Evolutionary conservation across 1,140 invertebrate species (phyloP).

Genomic region (Antheraea pernyi): DNA sequence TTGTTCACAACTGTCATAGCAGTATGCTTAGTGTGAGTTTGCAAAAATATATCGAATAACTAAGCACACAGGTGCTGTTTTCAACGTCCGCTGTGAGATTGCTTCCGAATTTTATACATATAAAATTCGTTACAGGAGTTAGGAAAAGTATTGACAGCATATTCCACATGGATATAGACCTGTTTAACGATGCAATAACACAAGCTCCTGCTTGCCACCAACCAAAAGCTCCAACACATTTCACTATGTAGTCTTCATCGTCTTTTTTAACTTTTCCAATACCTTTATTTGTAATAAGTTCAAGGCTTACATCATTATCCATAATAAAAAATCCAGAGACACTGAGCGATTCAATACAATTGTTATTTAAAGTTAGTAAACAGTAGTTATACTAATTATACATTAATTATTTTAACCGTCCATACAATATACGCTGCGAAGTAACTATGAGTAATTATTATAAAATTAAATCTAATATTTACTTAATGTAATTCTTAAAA

Average conservation of each 20-base stretch:
- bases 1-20: constrained; percentile 44
- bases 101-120: constrained; percentile 35
- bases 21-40: no score
- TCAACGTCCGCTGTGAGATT: constrained; percentile 17
- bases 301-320: constrained; percentile 3
- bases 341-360: no score
- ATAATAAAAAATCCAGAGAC: no score
- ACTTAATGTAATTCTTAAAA: no score
- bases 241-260: constrained; percentile 41
- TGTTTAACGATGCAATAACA: constrained; percentile 26
- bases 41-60: no score
- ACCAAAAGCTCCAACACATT: constrained; percentile 44
- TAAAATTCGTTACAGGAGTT: constrained; percentile 39
- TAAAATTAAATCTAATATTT: no score
- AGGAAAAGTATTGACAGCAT: constrained; percentile 42
- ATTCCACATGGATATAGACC: constrained; percentile 40
- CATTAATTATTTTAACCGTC: no score
- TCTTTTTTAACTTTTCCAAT: neutral
- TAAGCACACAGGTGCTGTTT: constrained; percentile 41
- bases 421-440: no score
- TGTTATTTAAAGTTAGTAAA: no score
- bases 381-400: no score
- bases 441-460: no score
- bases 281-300: neutral
- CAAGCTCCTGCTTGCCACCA: constrained; percentile 44